Base-by-base conservation (phyloP, 2,797 vertebrate genomes). In the Periophthalmus magnuspinnatus region DNA sequence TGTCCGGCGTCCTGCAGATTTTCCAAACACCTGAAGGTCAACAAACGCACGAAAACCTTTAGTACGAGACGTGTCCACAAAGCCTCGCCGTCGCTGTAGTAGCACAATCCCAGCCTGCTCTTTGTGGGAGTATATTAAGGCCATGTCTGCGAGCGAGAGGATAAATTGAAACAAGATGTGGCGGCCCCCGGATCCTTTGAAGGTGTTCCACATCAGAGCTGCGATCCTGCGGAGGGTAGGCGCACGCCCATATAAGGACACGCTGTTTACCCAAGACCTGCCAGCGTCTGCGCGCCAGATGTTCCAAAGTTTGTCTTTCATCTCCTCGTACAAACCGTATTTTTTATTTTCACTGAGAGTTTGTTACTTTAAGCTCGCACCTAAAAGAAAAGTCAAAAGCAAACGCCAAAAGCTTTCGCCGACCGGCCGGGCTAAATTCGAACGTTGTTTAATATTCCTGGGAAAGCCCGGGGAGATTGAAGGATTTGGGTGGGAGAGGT, bases 131-230 rank as follows among this genome's bases (percentile, higher is more conserved):
- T 82, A 67, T 85, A 83, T 88, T 86, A 86, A 84, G 90, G 85
- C 87, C 86, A 85, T 86, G 88, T 92, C 90, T 90, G 86, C 86
- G 82, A 84, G 85, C 67, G 81, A 87, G 81, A 80, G 84, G 85
- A 83, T 87, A 89, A 93, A 94, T 92, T 88, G 79, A 92, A 93
- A 92, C 92, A 94, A 93, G 92, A 90, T 94, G 93, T 93, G 86
- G 70, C 45, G 84, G 88, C 90, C 90, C 76, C 85, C 71, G 65
- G 13, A 71, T 88, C 85, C 90, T 94, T 93, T 93, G 93, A 94
- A 92, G 90, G 92, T 88, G 90, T 92, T 93, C 92, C 92, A 90
- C 87, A 88, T 90, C 87, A 90, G 91, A 92, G 90, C 92, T 92
- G 90, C 71, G 88, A 86, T 90, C 89, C 90, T 83, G 90, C 52